Evolutionary conservation across 2,113 vertebrate species (phyloP), one percentile per base, ranked within the genome.

Genomic region (Petrocephalus zakoni): DNA sequence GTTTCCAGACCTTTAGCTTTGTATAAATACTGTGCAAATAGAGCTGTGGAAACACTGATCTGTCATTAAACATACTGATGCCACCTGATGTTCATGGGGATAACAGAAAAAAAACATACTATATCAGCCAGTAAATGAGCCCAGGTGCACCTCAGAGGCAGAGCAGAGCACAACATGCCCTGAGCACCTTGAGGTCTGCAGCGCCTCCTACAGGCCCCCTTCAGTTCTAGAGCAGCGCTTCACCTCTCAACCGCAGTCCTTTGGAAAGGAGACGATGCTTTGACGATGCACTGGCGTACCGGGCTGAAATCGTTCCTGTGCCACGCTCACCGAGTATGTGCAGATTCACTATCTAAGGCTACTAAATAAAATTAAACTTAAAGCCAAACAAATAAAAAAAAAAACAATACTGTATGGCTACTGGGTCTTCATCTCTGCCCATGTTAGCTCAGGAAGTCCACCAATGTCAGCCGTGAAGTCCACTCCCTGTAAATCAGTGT

Each of bases 21-120:
- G 88, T 88, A 90, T 89, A 89, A 89, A 91, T 89, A 90, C 42
- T 86, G 85, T 90, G 89, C 75, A 91, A 89, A 90, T 85, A 72
- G 75, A 87, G 47, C 21, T 61, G 42, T 81, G 6, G 58, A 87
- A 88, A 85, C 86, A 52, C 55, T 78, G 52, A 68, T 46, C 8
- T 29, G 55, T 87, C 64, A 19, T 42, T 68, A 55, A 53, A 46
- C n/a, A 47, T 55, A 75, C 1, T 81, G 61, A 90, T 42, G 6
- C n/a, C 42, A 75, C 83, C 49, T 85, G 21, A 21, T 34, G 29
- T 46, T 3, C 13, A 51, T 46, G 53, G 29, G 56, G 37, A 21
- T 52, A 52, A 22, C 21, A 58, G 52, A 15, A 56, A 86, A 56
- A 34, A 46, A 29, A 87, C 15, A 25, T 34, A 58, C 53, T 17